These are phyloP conservation scores for Microcebus jonahi DNA, from an alignment of 2,113 vertebrate species.

Conservation along the genomic window DNA sequence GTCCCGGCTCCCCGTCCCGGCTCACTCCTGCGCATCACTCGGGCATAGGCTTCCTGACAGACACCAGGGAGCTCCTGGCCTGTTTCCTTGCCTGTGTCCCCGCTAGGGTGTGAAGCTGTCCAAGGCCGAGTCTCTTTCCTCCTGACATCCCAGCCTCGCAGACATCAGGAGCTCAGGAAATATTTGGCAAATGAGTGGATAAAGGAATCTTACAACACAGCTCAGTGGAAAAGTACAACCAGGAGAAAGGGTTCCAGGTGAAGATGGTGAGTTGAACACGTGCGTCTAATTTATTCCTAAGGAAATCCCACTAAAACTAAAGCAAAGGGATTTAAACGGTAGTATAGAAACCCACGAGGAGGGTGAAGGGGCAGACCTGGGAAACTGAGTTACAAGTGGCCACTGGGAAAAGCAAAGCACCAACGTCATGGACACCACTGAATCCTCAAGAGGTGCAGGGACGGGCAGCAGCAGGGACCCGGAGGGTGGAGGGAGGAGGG, in stretches of 20 bases:
- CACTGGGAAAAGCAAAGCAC: background rate
- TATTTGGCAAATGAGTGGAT: background rate
- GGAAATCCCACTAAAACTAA: background rate
- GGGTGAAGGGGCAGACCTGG: background rate
- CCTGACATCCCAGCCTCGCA: background rate
- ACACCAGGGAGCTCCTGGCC: background rate
- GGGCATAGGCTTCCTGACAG: background rate
- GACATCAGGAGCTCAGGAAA: background rate
- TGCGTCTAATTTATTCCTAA: background rate
- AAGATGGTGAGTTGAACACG: background rate
- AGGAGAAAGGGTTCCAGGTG: background rate
- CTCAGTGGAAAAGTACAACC: background rate
- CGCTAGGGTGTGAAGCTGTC: background rate
- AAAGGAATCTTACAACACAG: background rate
- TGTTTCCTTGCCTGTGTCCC: background rate
- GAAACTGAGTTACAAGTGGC: background rate
- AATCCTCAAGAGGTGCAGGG: background rate
- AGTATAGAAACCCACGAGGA: background rate
- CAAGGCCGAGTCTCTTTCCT: background rate
- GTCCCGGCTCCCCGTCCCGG: background rate
- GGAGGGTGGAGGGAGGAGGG: background rate
- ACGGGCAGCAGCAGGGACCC: background rate
- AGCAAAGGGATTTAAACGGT: background rate
- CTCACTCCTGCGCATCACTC: background rate
- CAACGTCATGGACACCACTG: background rate